Base-by-base conservation (phyloP, 2,797 vertebrate species). In the Agapornis canus region DNA sequence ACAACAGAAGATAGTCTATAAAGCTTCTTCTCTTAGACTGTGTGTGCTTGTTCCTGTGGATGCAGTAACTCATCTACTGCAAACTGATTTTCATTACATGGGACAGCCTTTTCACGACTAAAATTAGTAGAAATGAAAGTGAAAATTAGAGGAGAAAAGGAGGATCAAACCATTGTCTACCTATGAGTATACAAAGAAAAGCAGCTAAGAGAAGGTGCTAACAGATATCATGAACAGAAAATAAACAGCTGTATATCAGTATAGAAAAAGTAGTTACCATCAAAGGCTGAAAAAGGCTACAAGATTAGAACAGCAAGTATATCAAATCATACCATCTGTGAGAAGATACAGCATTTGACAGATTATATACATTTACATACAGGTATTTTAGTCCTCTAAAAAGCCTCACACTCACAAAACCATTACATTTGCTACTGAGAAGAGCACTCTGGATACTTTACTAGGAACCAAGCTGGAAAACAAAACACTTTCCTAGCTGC, bases 61-160 rank as follows among this genome's bases (percentile, higher is more conserved):
- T 66, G 37, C 10, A 49, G 42, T 8, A 56, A 40, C 51, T 37
- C 37, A n/a, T 5, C 49, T 23, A n/a, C 68, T 2, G 21, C 26
- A 35, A 71, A n/a, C 16, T 1, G 3, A n/a, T 37, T 32, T 32
- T 18, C 31, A n/a, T 57, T 42, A 63, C 22, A 57, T 0, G 0
- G 49, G 54, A 37, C 21, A 86, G 19, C 8, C 40, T 80, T 71
- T 66, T 43, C 43, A 65, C 32, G 26, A 57, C 23, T 31, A 59
- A 49, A 51, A 81, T 35, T 37, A 32, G 23, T 68, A 52, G 49
- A 35, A 65, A 76, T 57, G 56, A 57, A 57, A 57, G 49, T n/a
- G 22, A 48, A 56, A 49, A 43, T 56, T 19, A 21, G 64, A 43
- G 51, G 21, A 52, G 51, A 40, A 57, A 45, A 32, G 32, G 48